Base-by-base conservation (phyloP, 1,140 invertebrate genomes). In the Drosophila carrolli region DNA sequence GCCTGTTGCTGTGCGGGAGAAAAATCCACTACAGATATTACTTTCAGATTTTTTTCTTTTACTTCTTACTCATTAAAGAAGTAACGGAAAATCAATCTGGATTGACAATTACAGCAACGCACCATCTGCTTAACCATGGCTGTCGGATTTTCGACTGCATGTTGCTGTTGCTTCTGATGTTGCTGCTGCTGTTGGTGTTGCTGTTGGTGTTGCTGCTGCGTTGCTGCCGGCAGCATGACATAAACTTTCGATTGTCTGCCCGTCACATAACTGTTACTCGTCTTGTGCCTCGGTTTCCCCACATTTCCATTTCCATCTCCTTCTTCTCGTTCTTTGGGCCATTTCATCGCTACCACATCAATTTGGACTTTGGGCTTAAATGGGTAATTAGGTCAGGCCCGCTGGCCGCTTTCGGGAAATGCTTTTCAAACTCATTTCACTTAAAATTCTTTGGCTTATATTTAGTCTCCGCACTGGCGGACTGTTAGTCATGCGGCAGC, bases 221-320 rank as follows among this genome's bases (percentile, higher is more conserved):
- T 59, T 65, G 76, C 72, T 88, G 83, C 78, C 76, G 74, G 43
- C 75, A 78, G 76, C 76, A 89, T 89, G 84, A 89, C 84, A 89
- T 89, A 89, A 89, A 89, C 84, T 89, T 89, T 89, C 84, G 84
- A 89, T 89, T 89, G 84, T 89, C 84, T 89, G 84, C 62, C 84
- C 83, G 74, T 89, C 84, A 89, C 84, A 89, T 89, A 89, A 89
- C 84, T 78, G 84, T 89, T 80, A 66, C 80, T 70, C 44, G 72
- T 65, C 73, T 68, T 76, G 54, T 76, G 59, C 61, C 62, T 57
- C 54, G 9, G 43, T 51, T 59, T 53, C 44, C 50, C 54, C 54
- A 35, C 53, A 75, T 50, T 50, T 60, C 73, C 53, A 57, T 66
- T 29, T 41, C 16, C 23, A 32, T 46, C 51, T 48, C 38, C 58